These are phyloP conservation scores for Amphibalanus amphitrite DNA, from an alignment of 1,140 invertebrate genomes.

Conservation along the genomic window DNA sequence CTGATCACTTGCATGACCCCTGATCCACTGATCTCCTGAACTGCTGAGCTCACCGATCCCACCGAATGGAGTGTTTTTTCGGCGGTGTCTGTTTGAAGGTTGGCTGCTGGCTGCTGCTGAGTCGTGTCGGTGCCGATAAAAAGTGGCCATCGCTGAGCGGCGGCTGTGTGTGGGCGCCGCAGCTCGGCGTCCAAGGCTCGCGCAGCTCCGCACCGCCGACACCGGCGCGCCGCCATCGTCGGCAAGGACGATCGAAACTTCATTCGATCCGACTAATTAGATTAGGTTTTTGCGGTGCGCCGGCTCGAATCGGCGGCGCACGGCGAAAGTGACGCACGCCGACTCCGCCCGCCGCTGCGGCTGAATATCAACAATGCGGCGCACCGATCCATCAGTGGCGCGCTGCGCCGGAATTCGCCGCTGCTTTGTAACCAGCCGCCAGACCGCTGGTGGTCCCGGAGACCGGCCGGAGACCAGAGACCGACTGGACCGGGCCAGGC, in stretches of 20 bases:
- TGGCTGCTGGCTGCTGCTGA: neutral
- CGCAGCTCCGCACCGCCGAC: neutral
- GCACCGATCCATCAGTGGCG: too few species aligned
- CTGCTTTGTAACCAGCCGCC: too few species aligned
- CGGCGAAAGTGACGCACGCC: neutral
- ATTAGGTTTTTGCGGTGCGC: neutral
- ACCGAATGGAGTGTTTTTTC: too few species aligned
- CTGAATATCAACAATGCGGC: neutral
- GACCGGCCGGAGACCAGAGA: too few species aligned
- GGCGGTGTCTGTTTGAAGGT: neutral
- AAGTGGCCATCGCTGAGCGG: neutral
- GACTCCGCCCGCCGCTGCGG: neutral
- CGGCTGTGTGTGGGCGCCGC: neutral
- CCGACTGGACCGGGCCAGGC: too few species aligned
- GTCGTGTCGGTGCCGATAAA: neutral
- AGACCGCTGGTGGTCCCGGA: too few species aligned
- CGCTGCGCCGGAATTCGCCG: too few species aligned
- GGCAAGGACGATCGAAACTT: neutral
- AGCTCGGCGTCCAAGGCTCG: too few species aligned
- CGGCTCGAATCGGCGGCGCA: neutral
- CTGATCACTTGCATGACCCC: too few species aligned
- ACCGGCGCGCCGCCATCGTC: neutral
- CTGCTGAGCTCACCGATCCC: too few species aligned
- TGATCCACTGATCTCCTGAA: too few species aligned
- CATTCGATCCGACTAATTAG: slow-evolving; percentile 1